Evolutionary conservation across 2,113 vertebrate species (phyloP), one percentile per base, ranked within the genome.

Genomic region (cat (Felis catus)): DNA sequence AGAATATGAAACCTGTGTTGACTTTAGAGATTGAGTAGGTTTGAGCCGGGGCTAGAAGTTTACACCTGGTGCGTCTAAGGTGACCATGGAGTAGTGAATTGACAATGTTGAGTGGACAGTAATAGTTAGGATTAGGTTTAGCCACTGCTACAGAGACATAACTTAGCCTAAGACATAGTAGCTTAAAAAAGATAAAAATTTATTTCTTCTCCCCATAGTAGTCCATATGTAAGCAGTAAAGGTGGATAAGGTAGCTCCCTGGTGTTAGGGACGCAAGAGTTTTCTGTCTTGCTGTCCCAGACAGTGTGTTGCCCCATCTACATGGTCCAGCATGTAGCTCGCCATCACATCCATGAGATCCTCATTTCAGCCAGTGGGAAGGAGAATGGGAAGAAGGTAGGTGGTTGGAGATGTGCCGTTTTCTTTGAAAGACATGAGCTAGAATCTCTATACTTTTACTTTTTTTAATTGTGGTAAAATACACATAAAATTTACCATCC

Each of bases 351-450:
- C 31, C 36, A 14, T 41, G 53, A 18, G 66, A 16, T 66, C 36
- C 15, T 95, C 21, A 58, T 92, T 82, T 25, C 48, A 79, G 65
- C 61, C 45, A 79, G 39, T n/a, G 8, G 19, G 61, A 79, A n/a
- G n/a, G 41, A 73, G 51, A 36, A 55, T 51, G 25, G 73, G 36
- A 48, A 31, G 36, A 48, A 45, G 33, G 86, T 51, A 3, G 31
- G 53, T 13, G 12, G 21, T 21, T 51, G 51, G 55, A 45, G 9
- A 18, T 12, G 76, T 27, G 41, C 15, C 36, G n/a, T 70, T 90
- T 93, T 51, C 58, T 66, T 93, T 94, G 53, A 89, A 94, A 90
- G 80, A 89, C 3, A 65, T 9, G 79, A 86, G 18, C n/a, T 80
- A 9, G 27, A 80, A 80, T 71, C 80, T 86, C 80, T 53, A 74